A percentile compares a stretch with the other conserved stretches of the same genome.
These are phyloP conservation scores for Oxyura jamaicensis DNA, from an alignment of 2,113 vertebrate species.

Conservation along the genomic window DNA sequence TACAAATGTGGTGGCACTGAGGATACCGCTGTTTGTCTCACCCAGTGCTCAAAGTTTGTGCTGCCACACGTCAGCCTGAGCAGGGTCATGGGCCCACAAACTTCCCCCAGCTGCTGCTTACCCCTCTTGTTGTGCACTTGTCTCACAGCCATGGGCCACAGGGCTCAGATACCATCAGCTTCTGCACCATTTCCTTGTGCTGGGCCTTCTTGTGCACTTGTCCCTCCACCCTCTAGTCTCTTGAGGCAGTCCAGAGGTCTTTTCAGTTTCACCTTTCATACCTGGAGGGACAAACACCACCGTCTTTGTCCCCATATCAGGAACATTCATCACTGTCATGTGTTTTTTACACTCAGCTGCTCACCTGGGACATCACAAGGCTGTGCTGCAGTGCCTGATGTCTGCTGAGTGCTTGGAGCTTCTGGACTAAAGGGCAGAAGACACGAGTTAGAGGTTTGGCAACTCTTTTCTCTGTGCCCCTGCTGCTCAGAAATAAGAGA, in stretches of 20 bases:
- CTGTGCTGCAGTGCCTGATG: background rate
- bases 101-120: background rate
- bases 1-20: background rate
- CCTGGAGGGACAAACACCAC: background rate
- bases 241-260: background rate
- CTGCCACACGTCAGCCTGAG: fast-evolving
- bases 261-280: background rate
- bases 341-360: background rate
- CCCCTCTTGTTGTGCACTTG: background rate
- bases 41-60: background rate
- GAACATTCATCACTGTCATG: background rate
- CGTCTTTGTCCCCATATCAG: fast-evolving
- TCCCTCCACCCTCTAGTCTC: background rate
- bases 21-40: background rate
- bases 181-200: fast-evolving
- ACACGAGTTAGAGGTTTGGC: background rate
- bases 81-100: fast-evolving
- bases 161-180: background rate
- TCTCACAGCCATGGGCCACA: background rate
- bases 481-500: slow-evolving; percentile 7
- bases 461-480: background rate
- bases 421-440: background rate
- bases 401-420: background rate
- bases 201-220: background rate
- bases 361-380: background rate